These are phyloP conservation scores for Cirrhinus molitorella DNA, from an alignment of 2,797 vertebrate species.

Conservation along the genomic window DNA sequence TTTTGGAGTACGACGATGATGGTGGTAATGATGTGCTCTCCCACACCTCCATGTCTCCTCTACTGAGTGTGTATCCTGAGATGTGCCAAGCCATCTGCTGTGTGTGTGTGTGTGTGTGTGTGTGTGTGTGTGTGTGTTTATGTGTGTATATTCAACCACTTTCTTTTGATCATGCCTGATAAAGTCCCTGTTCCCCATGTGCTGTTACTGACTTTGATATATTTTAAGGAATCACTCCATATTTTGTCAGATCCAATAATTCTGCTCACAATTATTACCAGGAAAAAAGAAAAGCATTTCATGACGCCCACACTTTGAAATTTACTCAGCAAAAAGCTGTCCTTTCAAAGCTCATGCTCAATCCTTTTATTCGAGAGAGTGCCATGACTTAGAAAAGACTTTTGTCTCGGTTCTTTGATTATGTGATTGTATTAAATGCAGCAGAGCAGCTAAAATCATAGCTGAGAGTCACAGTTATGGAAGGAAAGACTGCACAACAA, in stretches of 20 bases:
- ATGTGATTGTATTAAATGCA: constrained; percentile 22
- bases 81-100: constrained; percentile 42
- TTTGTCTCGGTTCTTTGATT: constrained; percentile 40
- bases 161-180: constrained; percentile 46
- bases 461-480: constrained; percentile 12
- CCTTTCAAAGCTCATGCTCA: constrained; percentile 34
- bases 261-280: constrained; percentile 23
- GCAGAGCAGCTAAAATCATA: constrained; percentile 21
- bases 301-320: constrained; percentile 41
- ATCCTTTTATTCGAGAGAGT: constrained; percentile 35
- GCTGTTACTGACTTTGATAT: constrained; percentile 48
- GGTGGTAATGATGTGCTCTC: constrained; percentile 42
- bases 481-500: constrained; percentile 7
- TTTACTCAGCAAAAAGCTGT: constrained; percentile 42
- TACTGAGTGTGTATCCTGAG: constrained; percentile 37
- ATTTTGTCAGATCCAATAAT: constrained; percentile 51
- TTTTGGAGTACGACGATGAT: constrained; percentile 9
- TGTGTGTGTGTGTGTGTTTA: neutral
- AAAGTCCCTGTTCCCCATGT: constrained; percentile 35
- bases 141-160: constrained; percentile 9
- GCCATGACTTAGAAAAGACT: constrained; percentile 8
- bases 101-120: constrained; percentile 7
- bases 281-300: constrained; percentile 26
- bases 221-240: constrained; percentile 41
- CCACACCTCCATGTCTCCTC: constrained; percentile 34